These are phyloP conservation scores for Dryobota labecula DNA, from an alignment of 2,888 invertebrate species.

Conservation along the genomic window DNA sequence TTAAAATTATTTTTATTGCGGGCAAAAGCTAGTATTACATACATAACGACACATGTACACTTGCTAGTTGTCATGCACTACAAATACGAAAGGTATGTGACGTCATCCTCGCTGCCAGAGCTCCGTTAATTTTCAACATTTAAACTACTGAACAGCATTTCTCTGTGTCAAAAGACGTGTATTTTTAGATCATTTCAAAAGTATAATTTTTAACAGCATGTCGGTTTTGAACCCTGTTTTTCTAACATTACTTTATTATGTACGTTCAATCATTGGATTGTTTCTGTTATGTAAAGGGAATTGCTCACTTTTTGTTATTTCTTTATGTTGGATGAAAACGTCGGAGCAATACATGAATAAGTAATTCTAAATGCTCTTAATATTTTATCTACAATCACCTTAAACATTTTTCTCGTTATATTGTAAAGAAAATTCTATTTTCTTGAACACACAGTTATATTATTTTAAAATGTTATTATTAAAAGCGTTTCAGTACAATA, in stretches of 20 bases:
- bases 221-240: not conserved
- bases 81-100: not conserved
- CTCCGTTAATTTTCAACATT: not conserved
- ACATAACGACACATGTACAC: not conserved
- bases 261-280: slow-evolving; percentile 14
- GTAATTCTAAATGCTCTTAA: slow-evolving; percentile 32
- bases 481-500: slow-evolving; percentile 10
- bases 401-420: slow-evolving; percentile 15
- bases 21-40: too few species aligned
- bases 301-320: slow-evolving; percentile 4
- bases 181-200: not conserved
- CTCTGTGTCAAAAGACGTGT: not conserved
- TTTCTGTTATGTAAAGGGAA: slow-evolving; percentile 19
- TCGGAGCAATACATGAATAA: slow-evolving; percentile 31
- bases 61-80: not conserved
- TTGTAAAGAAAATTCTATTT: slow-evolving; percentile 22
- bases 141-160: not conserved
- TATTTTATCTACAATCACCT: slow-evolving; percentile 19
- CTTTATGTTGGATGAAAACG: slow-evolving; percentile 8
- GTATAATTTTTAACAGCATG: not conserved
- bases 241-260: slow-evolving; percentile 26
- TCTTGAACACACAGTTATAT: slow-evolving; percentile 10
- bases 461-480: slow-evolving; percentile 14
- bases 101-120: not conserved
- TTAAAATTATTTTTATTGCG: too few species aligned